phyloP scores from a whole-genome alignment of 2,797 vertebrate genomes.

The Arnoldichthys spilopterus region DNA sequence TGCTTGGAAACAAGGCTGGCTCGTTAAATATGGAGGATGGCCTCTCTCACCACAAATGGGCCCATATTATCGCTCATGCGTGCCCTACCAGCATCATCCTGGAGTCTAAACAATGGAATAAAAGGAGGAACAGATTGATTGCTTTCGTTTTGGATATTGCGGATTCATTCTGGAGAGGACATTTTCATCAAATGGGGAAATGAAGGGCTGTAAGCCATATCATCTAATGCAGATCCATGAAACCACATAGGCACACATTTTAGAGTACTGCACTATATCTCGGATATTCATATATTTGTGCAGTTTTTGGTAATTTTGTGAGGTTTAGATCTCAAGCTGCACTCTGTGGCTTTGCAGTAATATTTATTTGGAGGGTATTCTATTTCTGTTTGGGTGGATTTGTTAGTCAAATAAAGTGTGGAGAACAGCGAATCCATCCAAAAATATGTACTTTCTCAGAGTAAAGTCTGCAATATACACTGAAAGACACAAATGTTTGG shows the following conservation, averaged over 20 bases:
- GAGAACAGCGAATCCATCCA: not conserved
- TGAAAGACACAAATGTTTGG: not conserved
- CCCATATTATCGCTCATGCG: conserved; percentile 41
- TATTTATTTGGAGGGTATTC: not conserved
- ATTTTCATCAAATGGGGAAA: conserved; percentile 24
- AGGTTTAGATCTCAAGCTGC: conserved; percentile 8
- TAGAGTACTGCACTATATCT: not conserved
- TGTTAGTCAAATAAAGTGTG: not conserved
- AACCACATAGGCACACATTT: not conserved
- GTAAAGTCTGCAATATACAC: not conserved
- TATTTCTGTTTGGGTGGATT: not conserved
- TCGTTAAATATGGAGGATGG: conserved; percentile 55
- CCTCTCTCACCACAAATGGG: conserved; percentile 47
- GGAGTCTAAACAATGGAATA: conserved; percentile 46
- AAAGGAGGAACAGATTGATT: conserved; percentile 31
- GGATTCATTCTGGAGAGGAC: conserved; percentile 24
- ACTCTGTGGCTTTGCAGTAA: not conserved
- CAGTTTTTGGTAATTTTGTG: not conserved
- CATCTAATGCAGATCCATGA: not conserved
- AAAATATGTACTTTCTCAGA: not conserved
- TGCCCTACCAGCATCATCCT: conserved; percentile 33
- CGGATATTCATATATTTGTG: not conserved
- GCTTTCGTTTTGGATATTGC: conserved; percentile 41
- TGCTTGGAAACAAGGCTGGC: conserved; percentile 49
- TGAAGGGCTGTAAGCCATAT: not conserved